Conservation (phyloP, 2,113 vertebrate genomes). For the Crypturellus undulatus region DNA sequence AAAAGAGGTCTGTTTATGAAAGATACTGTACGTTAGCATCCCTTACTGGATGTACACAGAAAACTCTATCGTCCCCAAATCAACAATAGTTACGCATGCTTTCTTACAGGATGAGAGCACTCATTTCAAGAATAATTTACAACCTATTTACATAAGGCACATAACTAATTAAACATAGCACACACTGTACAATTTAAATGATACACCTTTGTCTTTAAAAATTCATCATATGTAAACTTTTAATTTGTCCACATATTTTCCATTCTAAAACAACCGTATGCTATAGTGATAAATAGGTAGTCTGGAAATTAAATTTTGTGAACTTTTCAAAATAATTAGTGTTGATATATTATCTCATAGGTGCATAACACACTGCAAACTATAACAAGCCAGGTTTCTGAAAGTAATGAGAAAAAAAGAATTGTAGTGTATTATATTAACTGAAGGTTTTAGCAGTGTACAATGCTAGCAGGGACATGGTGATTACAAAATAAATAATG, state of each 20-base stretch:
- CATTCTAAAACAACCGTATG: not conserved
- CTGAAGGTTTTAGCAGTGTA: not conserved
- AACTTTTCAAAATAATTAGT: not conserved
- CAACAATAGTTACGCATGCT: not conserved
- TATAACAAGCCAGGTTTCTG: not conserved
- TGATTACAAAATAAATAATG: not conserved
- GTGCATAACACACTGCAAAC: not conserved
- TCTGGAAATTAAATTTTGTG: not conserved
- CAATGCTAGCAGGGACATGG: not conserved
- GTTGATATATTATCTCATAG: not conserved
- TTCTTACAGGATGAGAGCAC: not conserved
- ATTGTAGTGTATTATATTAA: not conserved
- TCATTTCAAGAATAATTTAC: not conserved
- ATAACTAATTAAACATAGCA: not conserved
- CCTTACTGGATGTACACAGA: not conserved
- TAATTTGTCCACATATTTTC: not conserved
- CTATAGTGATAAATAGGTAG: not conserved
- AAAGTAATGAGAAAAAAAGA: not conserved
- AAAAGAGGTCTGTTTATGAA: constrained; percentile 37
- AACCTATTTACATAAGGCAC: not conserved
- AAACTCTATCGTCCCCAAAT: not conserved
- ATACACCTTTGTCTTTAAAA: not conserved
- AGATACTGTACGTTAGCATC: not conserved
- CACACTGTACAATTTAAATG: not conserved
- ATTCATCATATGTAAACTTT: not conserved